Percentiles rank a stretch among this genome's conserved stretches.
Conservation (phyloP, 2,888 invertebrate genomes). For the Yponomeuta cagnagella region DNA sequence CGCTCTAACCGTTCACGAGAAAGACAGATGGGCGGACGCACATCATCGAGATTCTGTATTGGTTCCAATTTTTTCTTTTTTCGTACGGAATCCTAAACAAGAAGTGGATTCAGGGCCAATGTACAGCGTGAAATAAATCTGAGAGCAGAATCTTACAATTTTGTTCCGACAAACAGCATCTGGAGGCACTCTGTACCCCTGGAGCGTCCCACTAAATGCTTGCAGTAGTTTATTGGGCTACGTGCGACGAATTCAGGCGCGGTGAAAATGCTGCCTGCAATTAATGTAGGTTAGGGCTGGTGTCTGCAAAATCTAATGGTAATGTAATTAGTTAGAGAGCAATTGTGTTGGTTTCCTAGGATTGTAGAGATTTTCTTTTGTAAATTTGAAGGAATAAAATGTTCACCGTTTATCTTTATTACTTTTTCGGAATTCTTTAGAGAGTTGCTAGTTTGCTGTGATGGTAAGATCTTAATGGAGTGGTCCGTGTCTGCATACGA, state of each 20-base stretch:
- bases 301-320: slow-evolving; percentile 54
- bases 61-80: not conserved
- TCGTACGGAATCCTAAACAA: not conserved
- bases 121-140: slow-evolving; percentile 40
- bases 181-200: slow-evolving; percentile 37
- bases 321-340: slow-evolving; percentile 47
- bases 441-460: too few relatives aligned
- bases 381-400: not conserved
- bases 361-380: not conserved
- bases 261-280: slow-evolving; percentile 37
- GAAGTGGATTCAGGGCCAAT: slow-evolving; percentile 16
- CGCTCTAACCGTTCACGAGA: too few relatives aligned
- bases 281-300: slow-evolving; percentile 18
- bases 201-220: slow-evolving; percentile 52
- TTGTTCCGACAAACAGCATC: slow-evolving; percentile 33
- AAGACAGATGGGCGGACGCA: too few relatives aligned
- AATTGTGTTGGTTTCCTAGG: not conserved
- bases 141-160: slow-evolving; percentile 36
- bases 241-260: slow-evolving; percentile 56
- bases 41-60: not conserved
- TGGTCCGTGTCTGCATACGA: too few relatives aligned
- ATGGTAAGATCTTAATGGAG: too few relatives aligned
- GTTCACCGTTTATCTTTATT: too few relatives aligned
- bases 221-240: slow-evolving; percentile 59
- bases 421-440: too few relatives aligned